Percentiles rank a stretch among this genome's conserved stretches.
phyloP scores from a whole-genome alignment of 1,140 invertebrate genomes.

The Elymnias hypermnestra region DNA sequence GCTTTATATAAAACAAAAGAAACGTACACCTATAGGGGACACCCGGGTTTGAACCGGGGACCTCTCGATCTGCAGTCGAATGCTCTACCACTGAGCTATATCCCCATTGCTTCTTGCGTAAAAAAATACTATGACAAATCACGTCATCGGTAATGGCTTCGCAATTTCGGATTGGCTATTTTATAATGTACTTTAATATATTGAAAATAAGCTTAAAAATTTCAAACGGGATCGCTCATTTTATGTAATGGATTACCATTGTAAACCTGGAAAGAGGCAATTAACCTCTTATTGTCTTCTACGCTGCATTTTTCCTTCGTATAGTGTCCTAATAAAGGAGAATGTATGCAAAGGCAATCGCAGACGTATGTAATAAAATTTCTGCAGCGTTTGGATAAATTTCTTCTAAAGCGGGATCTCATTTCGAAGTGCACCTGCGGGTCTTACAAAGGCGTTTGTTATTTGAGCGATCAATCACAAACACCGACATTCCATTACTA shows the following conservation, averaged over 20 bases:
- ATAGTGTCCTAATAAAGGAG: too few species aligned
- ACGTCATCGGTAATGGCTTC: too few species aligned
- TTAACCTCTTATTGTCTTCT: too few species aligned
- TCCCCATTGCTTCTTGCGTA: background rate
- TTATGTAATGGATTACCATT: too few species aligned
- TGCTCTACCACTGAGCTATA: conserved; percentile 7
- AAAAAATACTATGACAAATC: background rate
- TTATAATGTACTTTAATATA: too few species aligned
- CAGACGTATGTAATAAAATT: background rate
- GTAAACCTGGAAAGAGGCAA: too few species aligned
- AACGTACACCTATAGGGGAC: background rate
- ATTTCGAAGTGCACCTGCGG: conserved; percentile 4
- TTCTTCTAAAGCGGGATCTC: background rate
- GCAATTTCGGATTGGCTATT: too few species aligned
- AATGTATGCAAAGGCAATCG: too few species aligned
- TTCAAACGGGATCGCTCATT: too few species aligned
- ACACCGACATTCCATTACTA: too few species aligned
- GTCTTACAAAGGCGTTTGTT: background rate
- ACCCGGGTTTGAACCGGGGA: conserved; percentile 7
- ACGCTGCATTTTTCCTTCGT: too few species aligned
- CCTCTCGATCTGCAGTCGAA: conserved; percentile 7
- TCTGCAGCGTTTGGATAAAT: background rate
- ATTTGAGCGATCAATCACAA: background rate
- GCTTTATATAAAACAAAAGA: background rate
- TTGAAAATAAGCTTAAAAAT: too few species aligned